Evolutionary conservation across 2,113 vertebrate genomes (phyloP).

Genomic region (Mungos mungo): DNA sequence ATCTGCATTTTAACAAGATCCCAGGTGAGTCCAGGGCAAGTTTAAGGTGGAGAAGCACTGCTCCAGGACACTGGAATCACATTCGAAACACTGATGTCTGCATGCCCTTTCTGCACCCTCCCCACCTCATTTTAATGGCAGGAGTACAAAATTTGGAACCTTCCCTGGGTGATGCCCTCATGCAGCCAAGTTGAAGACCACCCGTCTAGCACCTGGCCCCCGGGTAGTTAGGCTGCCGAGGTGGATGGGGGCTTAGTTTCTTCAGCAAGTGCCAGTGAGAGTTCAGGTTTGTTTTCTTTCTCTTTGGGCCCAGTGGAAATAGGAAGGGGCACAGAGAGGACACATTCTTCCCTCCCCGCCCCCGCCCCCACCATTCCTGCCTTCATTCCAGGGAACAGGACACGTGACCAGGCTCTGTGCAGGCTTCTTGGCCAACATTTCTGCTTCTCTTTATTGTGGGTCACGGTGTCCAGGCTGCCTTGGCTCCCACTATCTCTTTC

Average conservation of each 20-base stretch:
- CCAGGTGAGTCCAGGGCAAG: neutral
- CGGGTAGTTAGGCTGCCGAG: neutral
- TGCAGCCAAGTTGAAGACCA: neutral
- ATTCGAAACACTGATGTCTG: neutral
- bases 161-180: too few relatives aligned
- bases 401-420: neutral
- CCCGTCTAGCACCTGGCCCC: neutral
- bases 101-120: rapidly evolving
- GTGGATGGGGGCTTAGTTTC: neutral
- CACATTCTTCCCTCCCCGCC: conserved; percentile 3
- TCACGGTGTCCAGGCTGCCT: neutral
- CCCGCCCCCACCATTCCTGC: neutral
- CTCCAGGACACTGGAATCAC: neutral
- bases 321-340: neutral
- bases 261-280: neutral
- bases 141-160: neutral
- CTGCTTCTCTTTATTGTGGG: neutral
- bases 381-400: neutral
- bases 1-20: neutral
- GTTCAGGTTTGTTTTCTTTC: conserved; percentile 19
- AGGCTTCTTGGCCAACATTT: neutral
- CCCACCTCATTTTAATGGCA: neutral
- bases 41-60: neutral
- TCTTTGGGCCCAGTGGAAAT: neutral
- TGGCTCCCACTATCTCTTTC: neutral